Base-by-base conservation (phyloP, 2,888 invertebrate species). In the Melieria crassipennis region DNA sequence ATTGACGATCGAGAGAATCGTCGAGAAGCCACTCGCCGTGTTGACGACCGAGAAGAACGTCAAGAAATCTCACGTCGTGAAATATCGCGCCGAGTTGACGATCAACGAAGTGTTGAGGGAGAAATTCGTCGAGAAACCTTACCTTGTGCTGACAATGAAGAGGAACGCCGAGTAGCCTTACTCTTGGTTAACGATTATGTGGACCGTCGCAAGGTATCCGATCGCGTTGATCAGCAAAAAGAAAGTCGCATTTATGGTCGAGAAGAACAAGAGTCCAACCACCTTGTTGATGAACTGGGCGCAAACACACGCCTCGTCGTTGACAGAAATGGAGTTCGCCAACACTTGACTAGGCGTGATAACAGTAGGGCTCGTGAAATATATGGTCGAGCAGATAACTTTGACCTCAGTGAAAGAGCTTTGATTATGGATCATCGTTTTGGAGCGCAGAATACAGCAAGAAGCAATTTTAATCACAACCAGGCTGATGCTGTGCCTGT, bases 11-110 rank as follows among this genome's bases (percentile, higher is more conserved):
- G n/a, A n/a, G n/a, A n/a, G n/a, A n/a, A n/a, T n/a, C n/a, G 56
- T n/a, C 48, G 11, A 60, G 68, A 62, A 16, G 43, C 9, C 7
- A 47, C 60, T 3, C 60, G 56, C 52, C 60, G 61, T n/a, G 6
- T 13, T 45, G 66, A 58, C 55, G 42, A 50, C n/a, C 48, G 43
- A n/a, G 50, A 50, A 7, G 64, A 64, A 2, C 63, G 63, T 0
- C 16, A n/a, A 46, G 61, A 46, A 5, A 61, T n/a, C 9, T 1
- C 3, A 4, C 30, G 42, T 11, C 1, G 6, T 16, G 68, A 11
- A 30, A 47, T 45, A 48, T 16, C 6, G 13, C 60, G 16, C 10
- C 43, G 16, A 62, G 46, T 57, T 11, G 43, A 11, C 7, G 43
- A 55, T 3, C 60, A 50, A 58, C 60, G 61, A 16, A 4, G 9